Evolutionary conservation across 2,113 vertebrate genomes (phyloP).

Genomic region (Poeciliopsis turrubarensis): DNA sequence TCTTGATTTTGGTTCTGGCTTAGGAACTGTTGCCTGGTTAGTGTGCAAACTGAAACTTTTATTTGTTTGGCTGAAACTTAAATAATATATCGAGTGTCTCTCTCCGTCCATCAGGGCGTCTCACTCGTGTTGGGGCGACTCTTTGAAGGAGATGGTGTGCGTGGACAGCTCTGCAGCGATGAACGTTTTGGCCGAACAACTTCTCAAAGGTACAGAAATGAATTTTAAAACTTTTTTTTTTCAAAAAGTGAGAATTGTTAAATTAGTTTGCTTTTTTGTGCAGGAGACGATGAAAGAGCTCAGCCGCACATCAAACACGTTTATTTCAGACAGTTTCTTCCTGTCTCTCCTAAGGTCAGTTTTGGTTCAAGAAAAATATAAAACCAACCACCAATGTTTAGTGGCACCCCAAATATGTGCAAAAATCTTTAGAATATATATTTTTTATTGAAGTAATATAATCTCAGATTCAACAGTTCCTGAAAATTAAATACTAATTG

Average conservation of each 20-base stretch:
- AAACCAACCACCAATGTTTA: no score
- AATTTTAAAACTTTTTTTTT: background rate
- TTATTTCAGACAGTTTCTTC: slow-evolving; percentile 90
- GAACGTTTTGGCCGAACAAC: slow-evolving; percentile 84
- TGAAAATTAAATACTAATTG: background rate
- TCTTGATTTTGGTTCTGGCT: slow-evolving; percentile 89
- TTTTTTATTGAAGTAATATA: no score
- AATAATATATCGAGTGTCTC: background rate
- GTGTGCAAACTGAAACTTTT: slow-evolving; percentile 23
- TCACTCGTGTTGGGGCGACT: slow-evolving; percentile 81
- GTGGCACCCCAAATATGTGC: background rate
- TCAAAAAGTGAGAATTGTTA: background rate
- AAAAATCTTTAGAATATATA: no score
- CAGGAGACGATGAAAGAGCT: slow-evolving; percentile 79
- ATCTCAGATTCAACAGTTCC: no score
- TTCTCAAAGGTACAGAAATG: slow-evolving; percentile 77
- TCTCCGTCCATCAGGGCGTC: slow-evolving; percentile 80
- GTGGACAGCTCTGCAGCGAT: slow-evolving; percentile 86
- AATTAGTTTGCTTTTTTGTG: background rate
- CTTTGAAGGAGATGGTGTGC: slow-evolving; percentile 85
- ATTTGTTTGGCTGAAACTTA: background rate
- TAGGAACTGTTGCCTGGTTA: slow-evolving; percentile 86
- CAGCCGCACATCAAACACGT: slow-evolving; percentile 81
- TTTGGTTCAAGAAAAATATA: background rate
- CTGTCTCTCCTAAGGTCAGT: slow-evolving; percentile 87